Base-by-base conservation (phyloP, 2,797 vertebrate species). In the Acomys russatus region DNA sequence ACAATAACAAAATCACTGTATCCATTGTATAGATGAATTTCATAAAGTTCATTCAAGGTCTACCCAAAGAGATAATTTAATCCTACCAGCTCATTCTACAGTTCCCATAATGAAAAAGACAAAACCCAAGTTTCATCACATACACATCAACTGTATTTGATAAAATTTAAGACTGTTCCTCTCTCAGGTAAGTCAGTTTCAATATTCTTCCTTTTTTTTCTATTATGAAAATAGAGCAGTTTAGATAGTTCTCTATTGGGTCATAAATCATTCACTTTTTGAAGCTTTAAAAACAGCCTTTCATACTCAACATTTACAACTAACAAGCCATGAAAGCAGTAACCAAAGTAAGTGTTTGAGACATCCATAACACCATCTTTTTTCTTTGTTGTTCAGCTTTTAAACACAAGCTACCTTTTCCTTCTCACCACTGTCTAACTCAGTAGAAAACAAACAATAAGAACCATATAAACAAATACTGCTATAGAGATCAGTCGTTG, bases 241-340 rank as follows among this genome's bases (percentile, higher is more conserved):
- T 68, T 64, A 28, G 64, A 79, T 3, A 44, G 3, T 59, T 91
- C 66, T 88, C 28, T 82, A 44, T 6, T 80, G 7, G n/a, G 10
- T 82, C 6, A 8, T 33, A 95, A 70, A 70, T 80, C 79, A 94
- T 44, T 94, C 35, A 83, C 11, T 71, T n/a, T 51, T 15, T 35
- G 22, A 76, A 93, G 93, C 83, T 91, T 94, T 78, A 88, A 94
- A 94, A 33, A 84, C 0, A 83, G 20, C 91, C 59, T 88, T 94
- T 80, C 49, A 70, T 76, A 94, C 63, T 35, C 95, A 18, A 78
- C 68, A 64, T 79, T 86, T 22, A 91, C 25, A 28, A 80, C 70
- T 84, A 95, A 56, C 6, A n/a, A 59, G 51, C 28, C 66, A 30
- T 73, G 18, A 70, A 3, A 68, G 30, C 79, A n/a, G 88, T 56